Percentiles rank a stretch among this genome's conserved stretches.
These are phyloP conservation scores for Pedionomus torquatus DNA, from an alignment of 2,113 vertebrate genomes.

Conservation along the genomic window DNA sequence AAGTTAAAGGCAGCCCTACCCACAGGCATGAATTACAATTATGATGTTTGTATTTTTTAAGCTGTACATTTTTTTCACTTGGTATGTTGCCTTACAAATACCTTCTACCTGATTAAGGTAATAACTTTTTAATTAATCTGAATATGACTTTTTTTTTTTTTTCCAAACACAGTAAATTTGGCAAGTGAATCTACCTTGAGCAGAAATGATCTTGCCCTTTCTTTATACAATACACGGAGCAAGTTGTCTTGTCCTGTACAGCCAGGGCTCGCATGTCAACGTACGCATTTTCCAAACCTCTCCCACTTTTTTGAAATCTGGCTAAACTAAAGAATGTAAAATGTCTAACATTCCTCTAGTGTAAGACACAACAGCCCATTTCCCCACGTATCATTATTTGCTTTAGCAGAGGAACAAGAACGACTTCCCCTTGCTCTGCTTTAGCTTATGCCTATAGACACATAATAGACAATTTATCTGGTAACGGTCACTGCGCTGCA, in stretches of 20 bases:
- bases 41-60: background rate
- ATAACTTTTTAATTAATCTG: background rate
- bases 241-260: background rate
- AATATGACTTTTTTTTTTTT: background rate
- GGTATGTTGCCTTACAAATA: background rate
- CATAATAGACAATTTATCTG: background rate
- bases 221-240: background rate
- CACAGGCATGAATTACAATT: background rate
- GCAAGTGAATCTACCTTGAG: background rate
- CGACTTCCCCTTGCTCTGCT: background rate
- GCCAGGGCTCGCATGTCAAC: background rate
- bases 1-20: background rate
- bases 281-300: background rate
- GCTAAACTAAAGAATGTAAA: background rate
- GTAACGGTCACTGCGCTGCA: accelerated
- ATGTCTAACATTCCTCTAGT: background rate
- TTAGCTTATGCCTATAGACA: background rate
- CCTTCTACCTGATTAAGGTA: background rate
- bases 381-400: background rate
- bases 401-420: background rate
- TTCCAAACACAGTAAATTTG: background rate
- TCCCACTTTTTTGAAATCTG: background rate
- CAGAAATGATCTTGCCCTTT: background rate
- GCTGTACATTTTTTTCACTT: background rate
- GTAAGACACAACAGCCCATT: background rate